Conservation (phyloP, 2,113 vertebrate genomes). For the Cranoglanis bouderius region DNA sequence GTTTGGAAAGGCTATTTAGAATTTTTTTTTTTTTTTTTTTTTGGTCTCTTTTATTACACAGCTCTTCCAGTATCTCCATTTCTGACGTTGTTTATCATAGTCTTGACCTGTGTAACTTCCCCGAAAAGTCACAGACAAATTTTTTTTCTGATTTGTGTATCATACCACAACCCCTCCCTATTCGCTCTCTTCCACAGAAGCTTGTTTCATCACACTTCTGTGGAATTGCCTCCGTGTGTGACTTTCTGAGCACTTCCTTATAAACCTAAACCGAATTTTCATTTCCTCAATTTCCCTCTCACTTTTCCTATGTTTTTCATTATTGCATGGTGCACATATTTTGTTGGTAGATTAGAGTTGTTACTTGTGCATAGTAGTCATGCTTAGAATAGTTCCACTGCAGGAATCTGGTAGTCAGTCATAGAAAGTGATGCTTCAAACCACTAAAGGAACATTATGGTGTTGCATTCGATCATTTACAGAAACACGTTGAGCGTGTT, state of each 20-base stretch:
- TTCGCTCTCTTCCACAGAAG: conserved; percentile 19
- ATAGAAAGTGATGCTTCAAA: background rate
- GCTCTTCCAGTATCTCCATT: background rate
- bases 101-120: background rate
- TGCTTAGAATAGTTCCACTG: background rate
- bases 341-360: background rate
- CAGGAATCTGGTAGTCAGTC: background rate
- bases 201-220: conserved; percentile 17
- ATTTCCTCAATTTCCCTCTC: conserved; percentile 8
- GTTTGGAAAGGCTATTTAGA: background rate
- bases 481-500: background rate
- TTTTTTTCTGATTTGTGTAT: background rate
- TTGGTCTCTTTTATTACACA: background rate
- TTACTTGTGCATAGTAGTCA: background rate
- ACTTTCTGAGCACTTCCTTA: background rate
- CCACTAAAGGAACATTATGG: background rate
- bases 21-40: background rate
- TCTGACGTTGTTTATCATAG: background rate
- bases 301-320: background rate
- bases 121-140: background rate
- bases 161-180: background rate
- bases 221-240: conserved; percentile 7
- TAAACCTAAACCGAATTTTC: background rate
- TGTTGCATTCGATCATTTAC: background rate
- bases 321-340: background rate